Evolutionary conservation across 2,113 vertebrate species (phyloP).

Genomic region (Girardinichthys multiradiatus): DNA sequence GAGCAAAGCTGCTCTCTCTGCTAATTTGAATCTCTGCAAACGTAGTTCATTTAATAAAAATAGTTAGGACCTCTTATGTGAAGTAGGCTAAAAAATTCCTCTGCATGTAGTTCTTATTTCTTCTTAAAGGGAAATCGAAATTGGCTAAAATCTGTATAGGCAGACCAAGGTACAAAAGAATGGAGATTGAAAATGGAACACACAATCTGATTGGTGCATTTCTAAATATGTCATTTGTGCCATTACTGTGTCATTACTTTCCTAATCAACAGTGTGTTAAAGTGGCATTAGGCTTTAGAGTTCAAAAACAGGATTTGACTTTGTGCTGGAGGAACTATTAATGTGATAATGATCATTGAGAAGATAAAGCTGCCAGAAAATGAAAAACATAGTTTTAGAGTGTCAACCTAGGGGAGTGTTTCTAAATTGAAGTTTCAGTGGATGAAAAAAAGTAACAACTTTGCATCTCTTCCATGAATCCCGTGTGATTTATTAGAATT

Average conservation of each 20-base stretch:
- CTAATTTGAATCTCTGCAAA: too few species aligned
- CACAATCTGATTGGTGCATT: not conserved
- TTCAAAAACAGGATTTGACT: conserved; percentile 3
- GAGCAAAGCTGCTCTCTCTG: too few species aligned
- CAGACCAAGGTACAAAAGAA: not conserved
- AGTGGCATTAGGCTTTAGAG: not conserved
- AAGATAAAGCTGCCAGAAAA: conserved; percentile 11
- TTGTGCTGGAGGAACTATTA: not conserved
- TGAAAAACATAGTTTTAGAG: conserved; percentile 10
- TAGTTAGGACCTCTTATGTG: too few species aligned
- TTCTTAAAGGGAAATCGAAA: too few species aligned
- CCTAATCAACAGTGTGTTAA: not conserved
- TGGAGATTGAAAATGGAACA: not conserved
- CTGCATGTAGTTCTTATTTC: too few species aligned
- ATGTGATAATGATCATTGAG: conserved; percentile 10
- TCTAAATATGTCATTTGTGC: conserved; percentile 8
- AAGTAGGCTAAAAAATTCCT: too few species aligned
- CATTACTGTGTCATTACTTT: conserved; percentile 16
- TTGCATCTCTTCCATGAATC: conserved; percentile 30
- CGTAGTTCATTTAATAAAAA: too few species aligned
- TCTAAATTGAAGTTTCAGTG: not conserved
- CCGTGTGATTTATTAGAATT: conserved; percentile 41
- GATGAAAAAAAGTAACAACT: conserved; percentile 5
- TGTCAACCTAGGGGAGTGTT: not conserved
- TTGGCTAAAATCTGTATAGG: not conserved